These are phyloP conservation scores for Lepidocolaptes lacrymiger DNA, from an alignment of 2,797 vertebrate genomes.

Conservation along the genomic window DNA sequence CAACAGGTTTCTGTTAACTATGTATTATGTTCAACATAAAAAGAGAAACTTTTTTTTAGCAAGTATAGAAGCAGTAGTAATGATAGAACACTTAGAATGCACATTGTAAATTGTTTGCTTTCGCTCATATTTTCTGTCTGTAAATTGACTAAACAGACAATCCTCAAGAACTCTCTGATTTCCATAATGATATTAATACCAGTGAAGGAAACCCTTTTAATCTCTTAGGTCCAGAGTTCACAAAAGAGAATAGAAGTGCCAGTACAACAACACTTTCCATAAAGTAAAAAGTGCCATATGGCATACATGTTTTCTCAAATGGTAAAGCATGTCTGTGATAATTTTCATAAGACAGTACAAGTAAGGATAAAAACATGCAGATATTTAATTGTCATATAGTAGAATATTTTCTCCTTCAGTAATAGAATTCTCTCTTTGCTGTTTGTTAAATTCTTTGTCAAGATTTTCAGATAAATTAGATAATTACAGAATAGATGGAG, in stretches of 20 bases:
- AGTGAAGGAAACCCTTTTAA: neutral
- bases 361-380: neutral
- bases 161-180: neutral
- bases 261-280: neutral
- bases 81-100: neutral
- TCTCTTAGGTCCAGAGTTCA: neutral
- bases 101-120: neutral
- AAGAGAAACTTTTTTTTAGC: neutral
- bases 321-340: neutral
- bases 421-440: neutral
- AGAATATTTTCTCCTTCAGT: neutral
- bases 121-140: neutral
- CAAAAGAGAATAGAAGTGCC: neutral
- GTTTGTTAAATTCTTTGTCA: neutral
- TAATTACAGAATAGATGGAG: neutral
- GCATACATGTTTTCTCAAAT: neutral
- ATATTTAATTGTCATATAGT: neutral
- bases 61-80: neutral
- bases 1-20: neutral
- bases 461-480: neutral
- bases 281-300: neutral
- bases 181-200: neutral
- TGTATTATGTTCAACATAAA: fast-evolving
- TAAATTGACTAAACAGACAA: neutral
- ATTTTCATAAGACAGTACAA: neutral